These are phyloP conservation scores for Paradoxurus hermaphroditus DNA, from an alignment of 2,113 vertebrate species.

Conservation along the genomic window DNA sequence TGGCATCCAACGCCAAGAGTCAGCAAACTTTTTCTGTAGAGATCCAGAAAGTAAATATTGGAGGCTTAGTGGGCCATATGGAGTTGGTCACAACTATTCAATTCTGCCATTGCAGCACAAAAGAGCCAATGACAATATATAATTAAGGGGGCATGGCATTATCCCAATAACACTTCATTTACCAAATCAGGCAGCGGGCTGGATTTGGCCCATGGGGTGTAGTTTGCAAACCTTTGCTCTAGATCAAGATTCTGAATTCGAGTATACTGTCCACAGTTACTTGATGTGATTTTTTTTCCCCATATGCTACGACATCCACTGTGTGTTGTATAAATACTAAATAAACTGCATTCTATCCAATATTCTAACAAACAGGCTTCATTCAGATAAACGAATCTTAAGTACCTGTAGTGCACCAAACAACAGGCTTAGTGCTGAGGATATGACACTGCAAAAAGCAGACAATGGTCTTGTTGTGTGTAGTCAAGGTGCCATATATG, in stretches of 20 bases:
- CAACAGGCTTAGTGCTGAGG: background rate
- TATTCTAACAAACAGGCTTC: background rate
- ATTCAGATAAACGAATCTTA: background rate
- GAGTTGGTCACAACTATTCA: background rate
- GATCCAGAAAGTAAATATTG: background rate
- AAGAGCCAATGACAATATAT: background rate
- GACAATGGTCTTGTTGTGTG: too few species aligned
- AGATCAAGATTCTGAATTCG: background rate
- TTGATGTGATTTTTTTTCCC: background rate
- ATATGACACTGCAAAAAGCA: background rate
- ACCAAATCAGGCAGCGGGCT: background rate
- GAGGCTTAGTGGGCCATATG: background rate
- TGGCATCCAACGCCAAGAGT: background rate
- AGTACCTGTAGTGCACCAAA: background rate
- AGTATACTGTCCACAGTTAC: background rate
- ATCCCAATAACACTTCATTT: background rate
- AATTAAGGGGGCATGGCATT: background rate
- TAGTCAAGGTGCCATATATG: background rate
- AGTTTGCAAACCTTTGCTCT: background rate
- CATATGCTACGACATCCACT: background rate
- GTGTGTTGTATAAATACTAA: background rate
- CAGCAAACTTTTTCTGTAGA: background rate
- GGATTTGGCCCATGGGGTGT: fast-evolving
- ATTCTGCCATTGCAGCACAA: background rate
- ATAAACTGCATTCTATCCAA: background rate